Evolutionary conservation across 1,140 invertebrate species (phyloP).

Genomic region (Zophobas atratus): DNA sequence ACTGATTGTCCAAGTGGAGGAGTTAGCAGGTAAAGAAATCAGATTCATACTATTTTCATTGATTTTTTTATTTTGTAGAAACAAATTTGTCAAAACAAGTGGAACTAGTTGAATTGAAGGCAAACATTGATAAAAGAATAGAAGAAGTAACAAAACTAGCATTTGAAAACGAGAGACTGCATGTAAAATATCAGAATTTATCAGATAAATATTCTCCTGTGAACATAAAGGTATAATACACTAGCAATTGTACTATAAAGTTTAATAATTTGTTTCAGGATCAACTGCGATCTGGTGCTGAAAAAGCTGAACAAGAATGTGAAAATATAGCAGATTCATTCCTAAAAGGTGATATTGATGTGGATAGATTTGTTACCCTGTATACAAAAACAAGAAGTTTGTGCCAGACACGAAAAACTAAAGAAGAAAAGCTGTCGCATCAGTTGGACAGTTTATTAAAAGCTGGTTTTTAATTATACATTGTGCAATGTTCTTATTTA

Average conservation of each 20-base stretch:
- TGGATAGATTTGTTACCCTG: slow-evolving; percentile 80
- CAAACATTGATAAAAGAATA: slow-evolving; percentile 75
- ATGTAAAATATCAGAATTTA: slow-evolving; percentile 78
- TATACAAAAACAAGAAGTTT: slow-evolving; percentile 80
- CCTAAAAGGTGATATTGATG: slow-evolving; percentile 80
- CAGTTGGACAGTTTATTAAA: slow-evolving; percentile 80
- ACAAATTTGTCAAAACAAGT: slow-evolving; percentile 80
- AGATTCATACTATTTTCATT: slow-evolving; percentile 37
- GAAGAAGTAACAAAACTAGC: slow-evolving; percentile 79
- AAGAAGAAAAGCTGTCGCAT: slow-evolving; percentile 83
- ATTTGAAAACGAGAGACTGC: slow-evolving; percentile 78
- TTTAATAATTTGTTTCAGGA: slow-evolving; percentile 66
- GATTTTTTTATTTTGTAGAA: slow-evolving; percentile 67
- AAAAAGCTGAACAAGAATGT: slow-evolving; percentile 81
- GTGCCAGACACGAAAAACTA: slow-evolving; percentile 80
- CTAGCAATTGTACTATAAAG: slow-evolving; percentile 40
- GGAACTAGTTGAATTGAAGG: slow-evolving; percentile 74
- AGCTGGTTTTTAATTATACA: slow-evolving; percentile 70
- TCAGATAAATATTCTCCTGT: slow-evolving; percentile 82
- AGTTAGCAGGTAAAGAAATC: slow-evolving; percentile 75
- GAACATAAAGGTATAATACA: slow-evolving; percentile 77
- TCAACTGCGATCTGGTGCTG: slow-evolving; percentile 73
- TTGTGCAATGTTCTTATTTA: background rate
- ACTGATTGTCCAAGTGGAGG: slow-evolving; percentile 80
- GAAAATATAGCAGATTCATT: slow-evolving; percentile 84